Percentiles rank a stretch among this genome's conserved stretches.
Conservation (phyloP, 2,113 vertebrate genomes). For the Bujurquina vittata region DNA sequence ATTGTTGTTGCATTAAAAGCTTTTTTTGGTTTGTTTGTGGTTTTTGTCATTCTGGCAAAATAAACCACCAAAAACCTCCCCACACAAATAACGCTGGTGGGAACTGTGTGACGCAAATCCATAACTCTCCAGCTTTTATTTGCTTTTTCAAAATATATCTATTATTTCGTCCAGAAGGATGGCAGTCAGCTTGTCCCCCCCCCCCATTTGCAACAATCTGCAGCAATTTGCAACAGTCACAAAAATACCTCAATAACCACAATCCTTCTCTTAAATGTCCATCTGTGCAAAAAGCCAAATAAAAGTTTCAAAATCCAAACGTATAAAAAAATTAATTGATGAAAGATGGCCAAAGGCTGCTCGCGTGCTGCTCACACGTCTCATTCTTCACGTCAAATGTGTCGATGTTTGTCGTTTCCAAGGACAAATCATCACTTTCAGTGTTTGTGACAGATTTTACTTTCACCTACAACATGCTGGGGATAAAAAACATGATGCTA, state of each 20-base stretch:
- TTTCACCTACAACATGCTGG: not conserved
- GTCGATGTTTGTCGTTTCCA: not conserved
- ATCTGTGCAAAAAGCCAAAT: not conserved
- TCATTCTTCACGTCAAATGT: not conserved
- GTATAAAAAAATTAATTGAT: not conserved
- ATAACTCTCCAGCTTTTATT: not conserved
- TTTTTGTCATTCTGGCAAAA: not conserved
- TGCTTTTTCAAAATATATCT: not conserved
- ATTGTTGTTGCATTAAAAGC: conserved; percentile 15
- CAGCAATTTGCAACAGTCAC: not conserved
- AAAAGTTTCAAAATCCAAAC: not conserved
- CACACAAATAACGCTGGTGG: not conserved
- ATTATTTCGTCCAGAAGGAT: not conserved
- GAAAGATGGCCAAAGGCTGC: too few relatives aligned
- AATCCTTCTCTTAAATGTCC: not conserved
- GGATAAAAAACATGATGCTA: not conserved
- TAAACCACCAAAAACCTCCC: not conserved
- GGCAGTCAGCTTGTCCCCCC: not conserved
- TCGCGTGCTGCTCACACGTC: not conserved
- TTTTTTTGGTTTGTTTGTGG: conserved; percentile 4
- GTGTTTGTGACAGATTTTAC: not conserved
- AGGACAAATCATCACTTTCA: not conserved
- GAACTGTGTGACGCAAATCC: conserved; percentile 2
- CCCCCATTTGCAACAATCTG: not conserved
- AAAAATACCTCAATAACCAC: not conserved